Evolutionary conservation across 2,888 invertebrate species (phyloP), one percentile per base, ranked within the genome.

Genomic region (Antitype chi): DNA sequence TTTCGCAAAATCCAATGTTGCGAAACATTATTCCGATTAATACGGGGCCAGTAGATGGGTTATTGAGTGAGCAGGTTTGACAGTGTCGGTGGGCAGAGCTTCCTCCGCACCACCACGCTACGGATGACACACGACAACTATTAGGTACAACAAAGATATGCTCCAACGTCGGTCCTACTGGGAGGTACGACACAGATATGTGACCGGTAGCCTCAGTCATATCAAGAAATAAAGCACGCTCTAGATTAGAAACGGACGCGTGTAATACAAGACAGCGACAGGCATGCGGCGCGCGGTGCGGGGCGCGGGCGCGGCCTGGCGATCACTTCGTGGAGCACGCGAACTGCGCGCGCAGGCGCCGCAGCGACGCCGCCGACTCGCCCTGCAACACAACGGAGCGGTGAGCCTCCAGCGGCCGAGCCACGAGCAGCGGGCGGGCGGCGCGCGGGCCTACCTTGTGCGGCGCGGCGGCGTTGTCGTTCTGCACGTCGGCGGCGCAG

Each of bases 301-400:
- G 2, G 38, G 52, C 15, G 74, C 17, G 23, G 49, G 55, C 20
- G 23, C 28, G 23, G 32, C 62, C 25, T 4, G 74, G 32, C 63
- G 71, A 77, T 94, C 92, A 95, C 94, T 95, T 94, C 91, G 93
- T 94, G 87, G 95, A 94, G 93, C 95, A 94, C 74, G 95, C 88
- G 91, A 95, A 95, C 82, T 93, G 95, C 85, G 95, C 95, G 85
- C 95, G 95, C 89, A 95, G 92, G 68, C 94, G 93, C 78, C 90
- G 93, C 92, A 95, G 91, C 84, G 94, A 90, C 79, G 92, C 81
- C 86, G 87, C 55, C 73, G 92, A 86, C 69, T 87, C 90, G 80
- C 74, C 82, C 93, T 92, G 90, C 47, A 77, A 74, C 74, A 76
- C 63, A 64, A 70, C 38, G 28, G 20, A n/a, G 28, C 32, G 43